Evolutionary conservation across 1,140 invertebrate genomes (phyloP), one percentile per base, ranked within the genome.

Genomic region (Drosophila pruinosa): DNA sequence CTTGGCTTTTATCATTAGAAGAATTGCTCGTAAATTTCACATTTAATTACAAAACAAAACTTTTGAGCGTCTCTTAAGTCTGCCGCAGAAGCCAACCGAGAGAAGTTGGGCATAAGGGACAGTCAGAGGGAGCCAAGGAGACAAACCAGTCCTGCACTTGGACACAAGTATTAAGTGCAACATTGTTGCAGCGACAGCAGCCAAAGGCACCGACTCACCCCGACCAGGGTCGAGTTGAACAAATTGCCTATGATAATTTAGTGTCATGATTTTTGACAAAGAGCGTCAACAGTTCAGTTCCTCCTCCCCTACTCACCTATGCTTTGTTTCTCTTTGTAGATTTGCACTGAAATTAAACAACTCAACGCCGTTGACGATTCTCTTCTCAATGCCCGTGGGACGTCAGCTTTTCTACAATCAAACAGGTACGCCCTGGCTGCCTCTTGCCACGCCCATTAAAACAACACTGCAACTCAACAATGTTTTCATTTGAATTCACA

Each of bases 401-500:
- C 89, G 90, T 52, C 85, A 91, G 68, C 69, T 91, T 34, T 91
- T 78, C 77, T 91, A 89, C 89, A 91, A 91, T 89, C 80, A 89
- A 57, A 91, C 90, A 75, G 78, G 90, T 91, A 77, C 80, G 83
- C 63, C 4, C 28, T 10, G 28, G 24, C 22, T 24, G 7, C 6
- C 24, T 31, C 2, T 21, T 53, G 26, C 15, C 36, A 34, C 19
- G 10, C n/a, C 17, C 26, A 2, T 6, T 8, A 14, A 17, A 7
- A 34, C 24, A 6, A 12, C 1, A 17, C 1, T n/a, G n/a, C 31
- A 58, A 6, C 57, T 47, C 59, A 39, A 36, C 45, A 62, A 26
- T 57, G 17, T 21, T 19, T 50, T 38, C 12, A 45, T 47, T 64
- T 70, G 14, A 10, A 26, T 54, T 26, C 41, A 7, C 68, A 91